Evolutionary conservation across 2,113 vertebrate species (phyloP), one percentile per base, ranked within the genome.

Genomic region (Callionymus lyra): DNA sequence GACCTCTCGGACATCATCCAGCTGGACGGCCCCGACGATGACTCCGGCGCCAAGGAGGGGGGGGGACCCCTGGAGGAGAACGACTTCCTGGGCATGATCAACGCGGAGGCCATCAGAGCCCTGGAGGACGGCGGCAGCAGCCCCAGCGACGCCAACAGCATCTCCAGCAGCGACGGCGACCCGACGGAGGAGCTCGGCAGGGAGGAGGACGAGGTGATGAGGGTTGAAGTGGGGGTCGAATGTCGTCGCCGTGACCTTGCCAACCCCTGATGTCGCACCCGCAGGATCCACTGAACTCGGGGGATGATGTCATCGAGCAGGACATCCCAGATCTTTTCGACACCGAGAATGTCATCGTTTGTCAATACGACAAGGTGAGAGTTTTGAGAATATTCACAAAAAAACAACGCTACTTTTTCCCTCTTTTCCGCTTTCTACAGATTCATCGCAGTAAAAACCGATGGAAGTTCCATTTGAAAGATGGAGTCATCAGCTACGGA

Each of bases 381-480:
- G 40, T 9, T 1, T 16, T 10, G 32, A n/a, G 12, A 3, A 27
- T 58, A 12, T 39, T 9, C 11, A 2, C 27, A 10, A n/a, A n/a
- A 11, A 6, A 13, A 32, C 6, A 1, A 21, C 41, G 38, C 34
- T 50, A 12, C 39, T 1, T 37, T 8, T 52, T 31, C 17, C 10
- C 32, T 50, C 14, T 62, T 13, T 12, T 2, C 8, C 11, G 41
- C 11, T 0, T 60, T n/a, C n/a, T 59, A 36, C 67, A 98, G 94
- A 94, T 99, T 79, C 94, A 97, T 67, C 89, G 93, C 75, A 94
- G 85, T 57, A 99, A 99, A 80, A 98, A 98, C 81, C 93, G 88
- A 52, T 99, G 94, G 94, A 98, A 95, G 77, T 97, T 99, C 76
- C 94, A 82, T 70, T 79, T 99, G 74, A 98, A 93, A 76, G 91